Evolutionary conservation across 2,888 invertebrate genomes (phyloP).

Genomic region (Hirtodrosophila histrioides): DNA sequence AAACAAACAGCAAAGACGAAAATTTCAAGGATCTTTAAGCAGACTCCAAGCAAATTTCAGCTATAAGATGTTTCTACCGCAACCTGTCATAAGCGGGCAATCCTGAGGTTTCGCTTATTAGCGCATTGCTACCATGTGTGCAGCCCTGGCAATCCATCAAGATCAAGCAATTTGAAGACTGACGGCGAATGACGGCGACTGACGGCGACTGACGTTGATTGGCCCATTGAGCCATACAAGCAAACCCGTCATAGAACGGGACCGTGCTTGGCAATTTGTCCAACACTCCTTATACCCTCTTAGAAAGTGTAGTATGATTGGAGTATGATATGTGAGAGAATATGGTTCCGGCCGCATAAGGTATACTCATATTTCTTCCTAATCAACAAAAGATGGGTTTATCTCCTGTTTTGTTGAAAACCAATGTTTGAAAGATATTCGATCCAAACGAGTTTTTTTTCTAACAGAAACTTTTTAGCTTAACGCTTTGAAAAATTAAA

Average conservation of each 20-base stretch:
- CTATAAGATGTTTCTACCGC: constrained; percentile 5
- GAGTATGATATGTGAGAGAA: neutral
- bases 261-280: constrained; percentile 40
- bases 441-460: no score
- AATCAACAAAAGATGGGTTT: no score
- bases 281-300: constrained; percentile 6
- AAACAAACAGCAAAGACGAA: constrained; percentile 23
- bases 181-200: constrained; percentile 23
- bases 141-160: constrained; percentile 47
- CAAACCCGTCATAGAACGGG: constrained; percentile 7
- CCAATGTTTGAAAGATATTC: no score
- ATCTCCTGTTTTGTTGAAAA: no score
- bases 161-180: constrained; percentile 27
- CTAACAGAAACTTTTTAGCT: no score
- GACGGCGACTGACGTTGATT: constrained; percentile 61
- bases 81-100: constrained; percentile 12
- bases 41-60: constrained; percentile 4
- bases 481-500: no score
- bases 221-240: constrained; percentile 19
- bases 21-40: constrained; percentile 58
- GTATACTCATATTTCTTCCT: no score
- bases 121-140: constrained; percentile 19
- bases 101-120: constrained; percentile 47
- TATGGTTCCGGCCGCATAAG: no score
- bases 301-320: no score